Conservation (phyloP, 2,797 vertebrate genomes). For the Momotus momota region DNA sequence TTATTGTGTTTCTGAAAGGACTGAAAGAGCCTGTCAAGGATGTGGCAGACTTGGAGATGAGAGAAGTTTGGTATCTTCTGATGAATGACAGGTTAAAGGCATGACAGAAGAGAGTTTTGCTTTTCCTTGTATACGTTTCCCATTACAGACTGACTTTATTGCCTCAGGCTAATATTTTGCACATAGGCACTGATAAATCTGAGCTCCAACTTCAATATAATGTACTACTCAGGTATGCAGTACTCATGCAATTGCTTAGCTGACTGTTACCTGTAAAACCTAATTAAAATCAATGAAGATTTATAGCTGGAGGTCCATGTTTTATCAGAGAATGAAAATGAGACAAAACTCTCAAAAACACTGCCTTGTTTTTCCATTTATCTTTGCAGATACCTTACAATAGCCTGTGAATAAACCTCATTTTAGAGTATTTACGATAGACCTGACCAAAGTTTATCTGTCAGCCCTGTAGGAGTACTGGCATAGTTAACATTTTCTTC, state of each 20-base stretch:
- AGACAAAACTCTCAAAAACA: neutral
- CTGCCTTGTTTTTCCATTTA: neutral
- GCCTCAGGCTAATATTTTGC: neutral
- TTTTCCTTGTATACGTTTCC: neutral
- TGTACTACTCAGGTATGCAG: neutral
- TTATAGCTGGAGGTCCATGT: constrained; percentile 12
- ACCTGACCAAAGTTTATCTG: constrained; percentile 4
- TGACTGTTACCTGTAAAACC: constrained; percentile 10
- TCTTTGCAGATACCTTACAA: neutral
- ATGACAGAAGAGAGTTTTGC: neutral
- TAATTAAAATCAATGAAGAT: constrained; percentile 57
- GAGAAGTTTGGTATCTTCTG: neutral
- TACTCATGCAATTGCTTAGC: neutral
- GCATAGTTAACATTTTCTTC: constrained; percentile 29
- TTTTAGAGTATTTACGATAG: neutral
- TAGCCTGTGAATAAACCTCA: neutral
- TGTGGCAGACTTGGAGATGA: neutral
- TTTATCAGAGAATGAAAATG: constrained; percentile 42
- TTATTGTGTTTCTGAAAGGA: neutral
- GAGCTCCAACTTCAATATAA: neutral
- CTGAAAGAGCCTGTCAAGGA: neutral
- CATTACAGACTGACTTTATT: neutral
- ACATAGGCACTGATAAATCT: constrained; percentile 1
- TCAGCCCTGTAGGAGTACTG: neutral
- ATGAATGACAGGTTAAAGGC: neutral